Base-by-base conservation (phyloP, 2,888 invertebrate species). In the Cyclophora punctaria region DNA sequence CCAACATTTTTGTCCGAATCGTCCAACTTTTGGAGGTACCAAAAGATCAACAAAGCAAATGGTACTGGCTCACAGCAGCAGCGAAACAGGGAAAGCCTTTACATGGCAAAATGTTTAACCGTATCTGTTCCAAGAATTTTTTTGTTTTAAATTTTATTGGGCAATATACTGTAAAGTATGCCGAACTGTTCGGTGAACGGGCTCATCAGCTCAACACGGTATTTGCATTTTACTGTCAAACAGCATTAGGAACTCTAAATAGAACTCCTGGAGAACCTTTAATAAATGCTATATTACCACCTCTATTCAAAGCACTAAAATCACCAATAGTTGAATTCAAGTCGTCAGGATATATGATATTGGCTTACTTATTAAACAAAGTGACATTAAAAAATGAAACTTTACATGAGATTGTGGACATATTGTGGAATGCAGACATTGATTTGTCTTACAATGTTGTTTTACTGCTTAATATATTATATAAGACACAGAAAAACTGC, bases 1-100 rank as follows among this genome's bases (percentile, higher is more conserved):
- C 97, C 0, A 94, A 94, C 60, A 93, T 96, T 56, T 99, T 98
- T 83, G 93, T 95, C 0, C 83, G 92, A 64, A 91, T 96, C 47
- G 74, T 98, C 2, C 96, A 97, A 75, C 85, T 97, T 1, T 72
- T 95, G 63, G 90, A 93, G 48, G 74, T 98, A 90, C 37, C 37
- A 5, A 44, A 44, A 44, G 34, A 44, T 37, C 42, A 43, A 43
- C 7, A 43, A 43, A 43, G 7, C 42, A 44, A 34, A 44, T 44
- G 44, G 44, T 7, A 90, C 58, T 97, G 96, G 94, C 78, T 98
- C 35, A 77, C 89, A 35, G 87, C 92, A 0, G 72, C 96, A 3
- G 94, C 96, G 73, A 94, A 93, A 70, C 89, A 92, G 5, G 96
- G 96, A 2, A 82, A 93, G 5, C 91, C 94, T 0, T 78, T 98